phyloP scores from a whole-genome alignment of 2,888 invertebrate genomes.

The Endomychus coccineus region DNA sequence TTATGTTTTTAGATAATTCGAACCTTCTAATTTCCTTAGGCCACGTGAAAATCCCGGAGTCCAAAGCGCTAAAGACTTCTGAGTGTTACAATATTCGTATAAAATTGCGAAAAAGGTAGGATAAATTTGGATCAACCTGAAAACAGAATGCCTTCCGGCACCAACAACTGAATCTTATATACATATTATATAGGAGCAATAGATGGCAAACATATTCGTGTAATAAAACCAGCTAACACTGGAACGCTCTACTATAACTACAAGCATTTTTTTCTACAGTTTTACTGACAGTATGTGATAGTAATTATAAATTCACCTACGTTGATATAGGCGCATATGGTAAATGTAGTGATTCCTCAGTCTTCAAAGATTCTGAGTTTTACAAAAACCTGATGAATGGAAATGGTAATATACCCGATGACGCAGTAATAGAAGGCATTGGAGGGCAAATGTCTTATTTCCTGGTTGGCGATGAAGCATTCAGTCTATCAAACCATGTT shows the following conservation, averaged over 20 bases:
- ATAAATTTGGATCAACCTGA: slow-evolving; percentile 5
- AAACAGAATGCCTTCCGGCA: neutral
- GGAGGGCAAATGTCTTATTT: neutral
- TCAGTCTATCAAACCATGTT: too few species aligned
- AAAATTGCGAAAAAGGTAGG: too few species aligned
- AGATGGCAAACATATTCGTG: neutral
- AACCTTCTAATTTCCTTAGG: too few species aligned
- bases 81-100: too few species aligned
- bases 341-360: neutral
- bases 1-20: too few species aligned
- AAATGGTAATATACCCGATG: too few species aligned
- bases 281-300: slow-evolving; percentile 1
- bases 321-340: neutral
- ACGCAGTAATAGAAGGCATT: too few species aligned
- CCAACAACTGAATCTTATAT: neutral
- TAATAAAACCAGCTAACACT: neutral
- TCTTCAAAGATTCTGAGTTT: neutral
- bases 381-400: slow-evolving; percentile 1
- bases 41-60: too few species aligned
- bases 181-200: neutral
- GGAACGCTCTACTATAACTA: neutral
- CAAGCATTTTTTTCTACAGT: neutral
- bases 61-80: too few species aligned
- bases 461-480: slow-evolving; percentile 2
- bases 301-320: neutral